These are phyloP conservation scores for Pseudanteris insignis DNA, from an alignment of 2,888 invertebrate genomes.

Conservation along the genomic window DNA sequence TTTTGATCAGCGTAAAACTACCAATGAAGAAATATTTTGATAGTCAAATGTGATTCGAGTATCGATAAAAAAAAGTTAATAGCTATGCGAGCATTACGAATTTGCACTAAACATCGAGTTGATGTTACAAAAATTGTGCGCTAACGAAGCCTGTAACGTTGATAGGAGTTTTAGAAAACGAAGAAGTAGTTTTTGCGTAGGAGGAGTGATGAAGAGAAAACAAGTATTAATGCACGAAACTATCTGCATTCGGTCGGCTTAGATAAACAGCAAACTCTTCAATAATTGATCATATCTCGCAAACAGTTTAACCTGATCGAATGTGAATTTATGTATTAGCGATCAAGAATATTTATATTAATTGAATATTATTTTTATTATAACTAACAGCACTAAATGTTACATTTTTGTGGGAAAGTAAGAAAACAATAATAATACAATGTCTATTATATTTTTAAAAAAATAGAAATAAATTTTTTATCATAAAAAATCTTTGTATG, in stretches of 20 bases:
- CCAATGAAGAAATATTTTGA: too few relatives aligned
- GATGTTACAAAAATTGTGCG: constrained; percentile 32
- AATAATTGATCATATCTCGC: constrained; percentile 33
- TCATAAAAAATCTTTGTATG: too few relatives aligned
- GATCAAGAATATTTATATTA: background rate
- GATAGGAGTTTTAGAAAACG: constrained; percentile 33
- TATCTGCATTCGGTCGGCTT: constrained; percentile 15
- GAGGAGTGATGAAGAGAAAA: constrained; percentile 39
- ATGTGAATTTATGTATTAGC: constrained; percentile 12
- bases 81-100: too few relatives aligned
- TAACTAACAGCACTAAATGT: too few relatives aligned
- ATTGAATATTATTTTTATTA: too few relatives aligned
- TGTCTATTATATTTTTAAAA: too few relatives aligned
- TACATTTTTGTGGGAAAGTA: too few relatives aligned
- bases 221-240: constrained; percentile 29
- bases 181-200: constrained; percentile 30
- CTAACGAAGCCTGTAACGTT: constrained; percentile 34
- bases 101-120: constrained; percentile 26
- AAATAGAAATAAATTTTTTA: too few relatives aligned
- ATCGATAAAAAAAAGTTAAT: too few relatives aligned
- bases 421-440: too few relatives aligned
- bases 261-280: constrained; percentile 30
- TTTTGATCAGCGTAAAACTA: too few relatives aligned
- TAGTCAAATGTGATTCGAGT: too few relatives aligned
- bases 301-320: constrained; percentile 18